These are phyloP conservation scores for Camelus bactrianus DNA, from an alignment of 2,113 vertebrate genomes.

Conservation along the genomic window DNA sequence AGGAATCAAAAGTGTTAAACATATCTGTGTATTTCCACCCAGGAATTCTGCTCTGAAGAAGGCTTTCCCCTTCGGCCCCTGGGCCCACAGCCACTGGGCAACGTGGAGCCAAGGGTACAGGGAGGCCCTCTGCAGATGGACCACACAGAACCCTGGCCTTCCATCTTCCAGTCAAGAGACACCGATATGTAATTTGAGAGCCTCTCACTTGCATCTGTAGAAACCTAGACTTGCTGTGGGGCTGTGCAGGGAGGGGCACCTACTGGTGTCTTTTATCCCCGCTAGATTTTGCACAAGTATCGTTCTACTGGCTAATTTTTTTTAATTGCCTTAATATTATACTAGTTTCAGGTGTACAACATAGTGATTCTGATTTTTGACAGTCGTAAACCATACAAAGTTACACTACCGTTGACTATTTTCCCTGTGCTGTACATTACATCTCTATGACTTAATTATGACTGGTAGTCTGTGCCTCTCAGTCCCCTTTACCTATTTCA, in stretches of 20 bases:
- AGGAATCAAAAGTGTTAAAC: constrained; percentile 22
- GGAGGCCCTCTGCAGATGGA: neutral
- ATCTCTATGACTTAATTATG: neutral
- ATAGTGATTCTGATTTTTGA: neutral
- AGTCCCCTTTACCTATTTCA: neutral
- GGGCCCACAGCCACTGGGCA: neutral
- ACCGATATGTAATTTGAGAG: neutral
- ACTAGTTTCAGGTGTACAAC: neutral
- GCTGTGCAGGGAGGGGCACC: neutral
- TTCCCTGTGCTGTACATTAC: neutral
- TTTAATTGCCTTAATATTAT: neutral
- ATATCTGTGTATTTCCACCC: neutral
- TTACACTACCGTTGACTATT: neutral
- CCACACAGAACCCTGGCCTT: neutral
- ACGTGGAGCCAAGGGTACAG: neutral
- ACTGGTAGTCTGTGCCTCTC: neutral
- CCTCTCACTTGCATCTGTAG: neutral
- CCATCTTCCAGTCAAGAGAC: neutral
- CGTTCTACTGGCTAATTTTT: neutral
- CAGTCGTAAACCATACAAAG: neutral
- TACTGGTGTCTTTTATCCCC: neutral
- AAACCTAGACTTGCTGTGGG: neutral
- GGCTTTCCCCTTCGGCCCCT: neutral
- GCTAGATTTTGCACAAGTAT: neutral
- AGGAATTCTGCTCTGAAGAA: neutral